Percentiles rank a stretch among this genome's conserved stretches.
phyloP scores from a whole-genome alignment of 2,113 vertebrate species.

The Petrocephalus zakoni region DNA sequence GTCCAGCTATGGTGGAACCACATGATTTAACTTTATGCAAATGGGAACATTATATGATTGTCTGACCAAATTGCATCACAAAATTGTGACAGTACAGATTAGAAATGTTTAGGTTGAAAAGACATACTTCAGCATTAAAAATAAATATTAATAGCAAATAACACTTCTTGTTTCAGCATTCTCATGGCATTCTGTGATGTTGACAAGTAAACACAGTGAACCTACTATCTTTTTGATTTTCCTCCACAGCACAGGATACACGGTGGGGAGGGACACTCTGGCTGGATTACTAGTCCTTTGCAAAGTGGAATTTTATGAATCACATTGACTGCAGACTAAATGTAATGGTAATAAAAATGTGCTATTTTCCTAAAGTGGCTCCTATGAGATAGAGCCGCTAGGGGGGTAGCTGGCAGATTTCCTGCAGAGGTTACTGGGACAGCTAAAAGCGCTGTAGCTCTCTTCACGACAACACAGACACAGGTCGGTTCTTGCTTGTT shows the following conservation, averaged over 20 bases:
- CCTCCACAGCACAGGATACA: neutral
- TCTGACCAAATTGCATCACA: neutral
- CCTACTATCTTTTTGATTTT: neutral
- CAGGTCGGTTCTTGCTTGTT: too few species aligned
- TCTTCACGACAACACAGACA: too few species aligned
- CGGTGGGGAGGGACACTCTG: neutral
- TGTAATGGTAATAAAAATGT: neutral
- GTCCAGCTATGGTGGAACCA: neutral
- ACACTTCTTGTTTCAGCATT: neutral
- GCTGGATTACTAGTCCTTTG: neutral
- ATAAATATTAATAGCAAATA: neutral
- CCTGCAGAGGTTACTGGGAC: neutral
- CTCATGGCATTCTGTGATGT: neutral
- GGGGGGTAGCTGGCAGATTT: neutral
- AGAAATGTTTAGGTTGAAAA: neutral
- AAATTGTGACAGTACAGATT: neutral
- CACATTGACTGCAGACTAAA: neutral
- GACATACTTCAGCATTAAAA: neutral
- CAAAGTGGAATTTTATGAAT: neutral
- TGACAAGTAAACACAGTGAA: neutral
- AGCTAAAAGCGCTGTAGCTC: too few species aligned
- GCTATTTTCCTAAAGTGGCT: neutral
- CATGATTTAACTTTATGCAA: neutral
- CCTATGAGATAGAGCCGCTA: neutral
- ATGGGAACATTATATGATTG: neutral